These are phyloP conservation scores for Agapetus fuscipes DNA, from an alignment of 2,888 invertebrate species.

Conservation along the genomic window DNA sequence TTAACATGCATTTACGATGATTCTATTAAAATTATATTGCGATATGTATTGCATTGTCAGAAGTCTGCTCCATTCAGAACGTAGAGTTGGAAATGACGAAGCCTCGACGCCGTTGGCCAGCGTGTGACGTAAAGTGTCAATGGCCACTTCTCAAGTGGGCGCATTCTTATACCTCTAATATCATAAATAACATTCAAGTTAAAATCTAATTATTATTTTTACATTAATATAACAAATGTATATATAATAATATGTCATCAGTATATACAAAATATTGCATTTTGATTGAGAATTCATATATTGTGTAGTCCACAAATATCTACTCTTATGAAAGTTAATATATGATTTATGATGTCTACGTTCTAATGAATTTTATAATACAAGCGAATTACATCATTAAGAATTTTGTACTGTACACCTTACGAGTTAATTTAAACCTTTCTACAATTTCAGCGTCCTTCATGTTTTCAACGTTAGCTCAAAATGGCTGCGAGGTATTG, in stretches of 20 bases:
- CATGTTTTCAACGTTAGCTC: too few species aligned
- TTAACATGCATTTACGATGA: too few species aligned
- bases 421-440: conserved; percentile 10
- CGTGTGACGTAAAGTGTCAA: too few species aligned
- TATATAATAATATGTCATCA: conserved; percentile 11
- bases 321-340: neutral
- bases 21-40: too few species aligned
- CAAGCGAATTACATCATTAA: neutral
- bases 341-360: neutral
- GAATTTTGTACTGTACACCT: conserved; percentile 16
- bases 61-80: conserved; percentile 18
- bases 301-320: too few species aligned
- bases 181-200: conserved; percentile 6
- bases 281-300: neutral
- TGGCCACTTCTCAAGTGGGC: too few species aligned
- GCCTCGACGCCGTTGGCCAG: too few species aligned
- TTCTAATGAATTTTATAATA: neutral
- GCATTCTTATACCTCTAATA: too few species aligned
- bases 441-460: conserved; percentile 13
- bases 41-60: conserved; percentile 19
- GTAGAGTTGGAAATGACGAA: neutral
- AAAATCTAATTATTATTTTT: conserved; percentile 14
- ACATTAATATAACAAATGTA: conserved; percentile 13
- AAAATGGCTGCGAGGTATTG: too few species aligned
- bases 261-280: conserved; percentile 13